Base-by-base conservation (phyloP, 2,797 vertebrate genomes). In the Babyrousa celebensis region DNA sequence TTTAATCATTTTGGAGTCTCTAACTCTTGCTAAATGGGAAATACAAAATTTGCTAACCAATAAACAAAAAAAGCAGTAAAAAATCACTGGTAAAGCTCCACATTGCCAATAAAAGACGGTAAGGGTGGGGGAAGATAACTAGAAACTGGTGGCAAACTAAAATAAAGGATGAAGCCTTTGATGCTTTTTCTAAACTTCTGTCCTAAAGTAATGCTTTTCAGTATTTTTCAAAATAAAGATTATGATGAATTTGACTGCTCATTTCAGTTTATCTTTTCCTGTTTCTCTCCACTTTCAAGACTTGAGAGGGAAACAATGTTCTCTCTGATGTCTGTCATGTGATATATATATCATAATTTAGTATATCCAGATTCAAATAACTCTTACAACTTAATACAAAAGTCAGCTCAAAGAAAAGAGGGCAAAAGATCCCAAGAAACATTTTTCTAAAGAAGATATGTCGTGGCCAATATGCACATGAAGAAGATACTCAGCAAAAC, bases 31-130 rank as follows among this genome's bases (percentile, higher is more conserved):
- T 86, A 94, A 95, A 89, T 3, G 6, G 4, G 9, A 23, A 86
- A 78, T 92, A 68, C 93, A 94, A 96, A 75, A 32, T 21, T 40
- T 58, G 25, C 68, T 88, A 80, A 87, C 78, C 32, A 63, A 54
- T 75, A 93, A 72, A 77, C 5, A 32, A 78, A 97, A 58, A 96
- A 48, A 83, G 15, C 43, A 91, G 36, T 20, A 95, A 83, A 83
- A 79, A 91, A 67, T 60, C 36, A 25, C 54, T 68, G 43, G 70
- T 43, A 86, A 96, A 89, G 14, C 17, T 88, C 72, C 36, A 72
- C 3, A 94, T 94, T 65, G 68, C 27, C 29, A 79, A 25, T 36
- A 71, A 86, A 85, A 95, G 36, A 58, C 25, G 40, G 48, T 11
- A 68, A 8, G 17, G 32, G 36, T 36, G 36, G n/a, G 21, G 15